A percentile compares a stretch with the other conserved stretches of the same genome.
These are phyloP conservation scores for Aproaerema taeniolella DNA, from an alignment of 2,888 invertebrate species.

Conservation along the genomic window DNA sequence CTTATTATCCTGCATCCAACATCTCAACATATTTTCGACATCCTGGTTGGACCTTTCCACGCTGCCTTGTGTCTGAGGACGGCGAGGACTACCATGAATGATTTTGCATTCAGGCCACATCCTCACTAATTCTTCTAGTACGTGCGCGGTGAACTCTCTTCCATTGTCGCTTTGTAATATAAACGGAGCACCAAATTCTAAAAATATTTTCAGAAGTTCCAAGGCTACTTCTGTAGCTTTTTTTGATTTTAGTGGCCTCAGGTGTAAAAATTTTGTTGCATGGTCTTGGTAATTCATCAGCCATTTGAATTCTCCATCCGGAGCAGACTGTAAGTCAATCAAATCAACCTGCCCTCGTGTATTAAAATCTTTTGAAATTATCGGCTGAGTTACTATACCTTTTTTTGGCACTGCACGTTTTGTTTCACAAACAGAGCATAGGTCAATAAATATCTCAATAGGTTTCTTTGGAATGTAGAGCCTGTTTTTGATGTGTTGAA, in stretches of 20 bases:
- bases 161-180: slow-evolving; percentile 22
- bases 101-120: slow-evolving; percentile 27
- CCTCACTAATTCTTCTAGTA: slow-evolving; percentile 24
- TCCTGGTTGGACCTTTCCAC: slow-evolving; percentile 25
- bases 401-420: slow-evolving; percentile 23
- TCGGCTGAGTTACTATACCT: slow-evolving; percentile 26
- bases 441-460: slow-evolving; percentile 21
- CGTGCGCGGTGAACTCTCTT: slow-evolving; percentile 22
- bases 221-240: slow-evolving; percentile 26
- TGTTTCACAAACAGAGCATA: slow-evolving; percentile 21
- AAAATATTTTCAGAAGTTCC: slow-evolving; percentile 26
- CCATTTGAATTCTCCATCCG: slow-evolving; percentile 37
- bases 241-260: slow-evolving; percentile 30
- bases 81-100: slow-evolving; percentile 20
- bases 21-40: slow-evolving; percentile 27
- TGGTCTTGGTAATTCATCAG: slow-evolving; percentile 38
- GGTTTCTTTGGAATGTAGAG: slow-evolving; percentile 20
- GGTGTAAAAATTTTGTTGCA: slow-evolving; percentile 33
- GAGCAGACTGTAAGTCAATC: slow-evolving; percentile 28
- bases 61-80: slow-evolving; percentile 20
- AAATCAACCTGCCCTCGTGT: slow-evolving; percentile 33
- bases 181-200: slow-evolving; percentile 18
- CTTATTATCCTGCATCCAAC: slow-evolving; percentile 32
- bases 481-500: slow-evolving; percentile 17
- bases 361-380: slow-evolving; percentile 30